Evolutionary conservation across 2,113 vertebrate genomes (phyloP), one percentile per base, ranked within the genome.

Genomic region (human): DNA sequence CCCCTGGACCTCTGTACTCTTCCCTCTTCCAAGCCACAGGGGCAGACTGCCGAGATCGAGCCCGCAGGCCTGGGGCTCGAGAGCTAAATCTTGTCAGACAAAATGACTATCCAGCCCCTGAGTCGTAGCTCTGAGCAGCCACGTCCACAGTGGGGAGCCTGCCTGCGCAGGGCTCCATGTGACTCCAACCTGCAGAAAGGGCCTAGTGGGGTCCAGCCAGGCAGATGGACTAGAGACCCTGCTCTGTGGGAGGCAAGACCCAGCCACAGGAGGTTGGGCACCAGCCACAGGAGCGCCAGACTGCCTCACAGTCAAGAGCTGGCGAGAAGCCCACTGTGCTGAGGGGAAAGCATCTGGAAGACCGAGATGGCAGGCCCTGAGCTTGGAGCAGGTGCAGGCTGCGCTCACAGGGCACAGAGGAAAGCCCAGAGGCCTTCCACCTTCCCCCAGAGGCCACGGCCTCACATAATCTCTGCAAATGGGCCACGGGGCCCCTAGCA

Each of bases 121-220:
- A 82, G 70, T n/a, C 35, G 20, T 61, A 22, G n/a, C 48, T 40
- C 22, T 7, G 16, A 90, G 84, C 25, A 50, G 30, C 64, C 45
- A 6, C 2, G 27, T 16, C 10, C 0, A 0, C 1, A 1, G 13
- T 18, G 5, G 35, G 30, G 35, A 6, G 35, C 32, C 64, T 8
- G 17, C 43, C n/a, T 72, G 25, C 13, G 50, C 45, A 2, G 0
- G 50, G 32, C 27, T 70, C 79, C 35, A 0, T 16, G 30, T 4
- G 61, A 61, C 12, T 25, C 50, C 59, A n/a, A 12, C 40, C 11
- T 50, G 80, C 61, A 30, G 48, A 18, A 12, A 40, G 0, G 3
- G n/a, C 17, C 82, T 78, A 38, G 27, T 6, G 55, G 8, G 25
- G n/a, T 7, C 4, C 35, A 16, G 23, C 40, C 72, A 78, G 61